phyloP scores from a whole-genome alignment of 2,797 vertebrate genomes.

The Liparis tanakae region DNA sequence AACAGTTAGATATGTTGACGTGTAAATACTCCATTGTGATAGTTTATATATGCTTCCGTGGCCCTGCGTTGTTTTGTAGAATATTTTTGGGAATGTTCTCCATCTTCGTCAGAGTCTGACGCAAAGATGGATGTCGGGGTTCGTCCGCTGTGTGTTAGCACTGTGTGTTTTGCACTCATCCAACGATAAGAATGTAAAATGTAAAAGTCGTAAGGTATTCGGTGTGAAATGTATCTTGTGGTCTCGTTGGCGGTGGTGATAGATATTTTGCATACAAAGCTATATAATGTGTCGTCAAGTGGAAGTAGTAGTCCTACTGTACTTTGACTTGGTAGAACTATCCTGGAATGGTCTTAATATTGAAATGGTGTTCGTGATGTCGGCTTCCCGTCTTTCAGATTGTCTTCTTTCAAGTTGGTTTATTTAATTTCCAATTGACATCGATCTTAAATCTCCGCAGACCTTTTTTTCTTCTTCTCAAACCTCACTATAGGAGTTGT shows the following conservation, averaged over 20 bases:
- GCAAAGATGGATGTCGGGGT: too few relatives aligned
- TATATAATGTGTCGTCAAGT: conserved; percentile 51
- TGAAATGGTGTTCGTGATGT: neutral
- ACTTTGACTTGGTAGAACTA: conserved; percentile 23
- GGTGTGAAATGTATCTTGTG: conserved; percentile 59
- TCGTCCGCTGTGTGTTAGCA: too few relatives aligned
- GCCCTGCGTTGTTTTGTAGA: neutral
- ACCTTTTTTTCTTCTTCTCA: neutral
- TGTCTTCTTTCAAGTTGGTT: neutral
- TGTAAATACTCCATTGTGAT: conserved; percentile 11
- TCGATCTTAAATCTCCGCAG: too few relatives aligned
- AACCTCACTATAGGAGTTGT: conserved; percentile 6
- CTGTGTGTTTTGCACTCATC: conserved; percentile 60
- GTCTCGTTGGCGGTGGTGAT: conserved; percentile 59
- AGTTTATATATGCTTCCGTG: neutral
- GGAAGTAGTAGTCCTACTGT: conserved; percentile 51
- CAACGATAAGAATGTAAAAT: conserved; percentile 61
- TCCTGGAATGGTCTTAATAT: neutral
- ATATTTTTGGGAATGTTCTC: neutral
- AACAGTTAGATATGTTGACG: neutral
- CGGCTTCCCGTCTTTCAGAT: neutral
- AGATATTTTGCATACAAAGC: conserved; percentile 69
- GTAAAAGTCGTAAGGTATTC: conserved; percentile 38
- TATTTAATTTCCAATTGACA: neutral
- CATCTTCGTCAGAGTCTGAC: neutral